These are phyloP conservation scores for Caenorhabditis remanei DNA, from an alignment of 1,140 invertebrate species.

Conservation along the genomic window DNA sequence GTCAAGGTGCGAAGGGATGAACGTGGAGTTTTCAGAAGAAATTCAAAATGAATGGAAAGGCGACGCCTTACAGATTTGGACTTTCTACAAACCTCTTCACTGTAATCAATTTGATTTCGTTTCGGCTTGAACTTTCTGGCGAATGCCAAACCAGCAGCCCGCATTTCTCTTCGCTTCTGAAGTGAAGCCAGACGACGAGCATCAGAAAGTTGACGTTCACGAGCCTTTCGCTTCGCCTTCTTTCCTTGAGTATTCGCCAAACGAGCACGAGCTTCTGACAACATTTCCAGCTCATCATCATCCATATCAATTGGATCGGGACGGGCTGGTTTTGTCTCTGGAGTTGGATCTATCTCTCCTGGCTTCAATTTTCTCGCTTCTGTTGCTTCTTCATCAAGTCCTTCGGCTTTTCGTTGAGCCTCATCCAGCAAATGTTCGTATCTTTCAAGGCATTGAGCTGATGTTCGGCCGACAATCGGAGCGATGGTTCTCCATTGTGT, in stretches of 20 bases:
- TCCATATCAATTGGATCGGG: conserved; percentile 99
- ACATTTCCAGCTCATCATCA: conserved; percentile 89
- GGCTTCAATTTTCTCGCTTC: conserved; percentile 97
- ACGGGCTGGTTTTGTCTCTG: conserved; percentile 97
- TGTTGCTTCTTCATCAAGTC: conserved; percentile 88
- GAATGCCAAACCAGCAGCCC: conserved; percentile 95
- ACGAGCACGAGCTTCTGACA: conserved; percentile 96
- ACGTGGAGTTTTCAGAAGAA: too few relatives aligned
- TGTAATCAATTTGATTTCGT: conserved; percentile 93
- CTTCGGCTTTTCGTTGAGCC: conserved; percentile 96
- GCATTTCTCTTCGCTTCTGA: conserved; percentile 94
- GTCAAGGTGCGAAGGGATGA: conserved; percentile 78
- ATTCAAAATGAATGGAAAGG: too few relatives aligned
- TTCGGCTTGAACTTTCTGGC: conserved; percentile 79
- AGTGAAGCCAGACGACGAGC: conserved; percentile 93
- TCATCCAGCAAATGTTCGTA: conserved; percentile 87
- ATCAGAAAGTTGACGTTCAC: conserved; percentile 98
- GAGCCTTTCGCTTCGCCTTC: conserved; percentile 95
- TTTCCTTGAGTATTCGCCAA: conserved; percentile 99
- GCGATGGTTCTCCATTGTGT: conserved; percentile 99
- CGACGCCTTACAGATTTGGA: too few relatives aligned
- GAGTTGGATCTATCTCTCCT: conserved; percentile 99
- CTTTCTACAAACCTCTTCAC: conserved; percentile 90
- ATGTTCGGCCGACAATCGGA: conserved; percentile 96
- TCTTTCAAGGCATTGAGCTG: conserved; percentile 96